Base-by-base conservation (phyloP, 2,888 invertebrate genomes). In the Spatulosminthurus flaviceps region DNA sequence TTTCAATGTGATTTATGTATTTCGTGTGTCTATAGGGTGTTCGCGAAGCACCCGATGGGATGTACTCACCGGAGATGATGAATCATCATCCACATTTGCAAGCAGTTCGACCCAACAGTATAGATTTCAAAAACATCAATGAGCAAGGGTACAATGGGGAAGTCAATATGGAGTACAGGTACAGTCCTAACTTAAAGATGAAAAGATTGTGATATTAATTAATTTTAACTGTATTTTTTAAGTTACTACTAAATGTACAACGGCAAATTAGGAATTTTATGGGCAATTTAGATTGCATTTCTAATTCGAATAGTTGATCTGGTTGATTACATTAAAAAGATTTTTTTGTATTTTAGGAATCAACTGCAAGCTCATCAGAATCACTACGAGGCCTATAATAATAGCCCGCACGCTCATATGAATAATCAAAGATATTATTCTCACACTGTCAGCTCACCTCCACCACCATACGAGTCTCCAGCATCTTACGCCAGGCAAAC, bases 381-480 rank as follows among this genome's bases (percentile, higher is more conserved):
- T 22, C 78, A 79, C 22, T 79, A 79, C 22, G 78, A 79, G 29
- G 67, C 73, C 9, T 79, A 79, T 22, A 73, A 79, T 22, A 73
- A 34, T 43, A 78, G 72, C 64, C 78, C 73, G 42, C 72, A 34
- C 16, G 72, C 64, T 67, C 78, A 79, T 29, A 26, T 79, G 16
- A 73, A 73, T 73, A 21, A 78, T 21, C 78, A 78, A 42, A 11
- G 73, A 67, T 79, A 79, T 67, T 79, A 79, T 64, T 43, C 61
- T 41, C 67, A 73, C 0, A 42, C 26, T 72, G 67, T 79, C 0
- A 70, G 64, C 42, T 88, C 91, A 87, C 91, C 90, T 71, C 91
- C 93, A 81, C 93, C 93, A n/a, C 92, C 93, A 16, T 43, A 92
- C 92, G 21, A 92, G 93, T 26, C 86, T 29, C 85, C 81, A 34